phyloP scores from a whole-genome alignment of 2,888 invertebrate genomes.

The Agelastica alni region DNA sequence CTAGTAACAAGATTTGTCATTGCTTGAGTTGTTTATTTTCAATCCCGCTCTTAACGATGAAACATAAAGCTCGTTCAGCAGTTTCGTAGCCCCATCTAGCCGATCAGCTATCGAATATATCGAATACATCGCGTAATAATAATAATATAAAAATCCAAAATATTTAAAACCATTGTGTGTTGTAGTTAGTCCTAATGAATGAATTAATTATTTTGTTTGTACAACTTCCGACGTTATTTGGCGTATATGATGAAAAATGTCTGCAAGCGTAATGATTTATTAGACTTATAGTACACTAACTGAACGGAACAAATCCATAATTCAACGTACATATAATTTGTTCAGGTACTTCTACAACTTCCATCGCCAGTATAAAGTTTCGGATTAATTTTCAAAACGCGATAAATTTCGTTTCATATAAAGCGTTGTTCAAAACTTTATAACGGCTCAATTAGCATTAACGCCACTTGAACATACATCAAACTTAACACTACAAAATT shows the following conservation, averaged over 20 bases:
- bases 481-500: conserved; percentile 21
- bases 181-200: neutral
- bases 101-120: too few relatives aligned
- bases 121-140: too few relatives aligned
- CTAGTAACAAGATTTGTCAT: too few relatives aligned
- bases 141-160: too few relatives aligned
- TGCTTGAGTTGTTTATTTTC: too few relatives aligned
- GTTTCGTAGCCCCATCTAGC: too few relatives aligned
- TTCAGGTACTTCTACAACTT: conserved; percentile 17
- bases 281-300: neutral
- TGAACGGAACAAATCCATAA: conserved; percentile 13
- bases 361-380: conserved; percentile 17
- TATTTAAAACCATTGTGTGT: too few relatives aligned
- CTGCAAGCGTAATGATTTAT: conserved; percentile 1
- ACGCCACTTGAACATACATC: conserved; percentile 28
- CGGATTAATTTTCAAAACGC: conserved; percentile 26
- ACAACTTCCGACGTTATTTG: neutral
- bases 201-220: neutral
- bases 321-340: conserved; percentile 13
- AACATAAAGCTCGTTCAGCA: too few relatives aligned
- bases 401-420: conserved; percentile 24
- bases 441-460: conserved; percentile 29
- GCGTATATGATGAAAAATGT: neutral
- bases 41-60: too few relatives aligned
- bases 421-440: conserved; percentile 27